These are phyloP conservation scores for Drosophila watanabei DNA, from an alignment of 1,140 invertebrate species.

Conservation along the genomic window DNA sequence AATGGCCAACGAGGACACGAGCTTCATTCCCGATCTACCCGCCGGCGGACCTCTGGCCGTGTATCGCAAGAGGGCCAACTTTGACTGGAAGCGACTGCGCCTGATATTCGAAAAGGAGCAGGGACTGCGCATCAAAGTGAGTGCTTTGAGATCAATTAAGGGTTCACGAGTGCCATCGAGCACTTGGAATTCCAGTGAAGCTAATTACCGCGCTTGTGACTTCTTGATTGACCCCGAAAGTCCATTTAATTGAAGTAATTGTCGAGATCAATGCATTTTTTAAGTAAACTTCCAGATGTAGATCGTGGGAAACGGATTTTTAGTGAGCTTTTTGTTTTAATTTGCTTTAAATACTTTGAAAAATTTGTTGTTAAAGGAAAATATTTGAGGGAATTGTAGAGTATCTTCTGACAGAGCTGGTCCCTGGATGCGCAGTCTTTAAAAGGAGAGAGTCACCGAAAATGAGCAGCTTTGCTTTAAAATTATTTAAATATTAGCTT, in stretches of 20 bases:
- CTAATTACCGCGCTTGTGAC: constrained; percentile 14
- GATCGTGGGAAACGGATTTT: neutral
- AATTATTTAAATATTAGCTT: neutral
- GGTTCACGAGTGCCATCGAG: neutral
- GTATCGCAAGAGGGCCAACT: constrained; percentile 91
- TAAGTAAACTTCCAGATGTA: neutral
- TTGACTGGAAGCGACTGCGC: constrained; percentile 93
- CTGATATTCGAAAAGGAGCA: constrained; percentile 91
- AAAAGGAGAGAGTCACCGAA: too few relatives aligned
- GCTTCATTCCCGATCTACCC: constrained; percentile 88
- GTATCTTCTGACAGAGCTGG: neutral
- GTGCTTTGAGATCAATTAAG: constrained; percentile 11
- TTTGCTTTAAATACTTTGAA: neutral
- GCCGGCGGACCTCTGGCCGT: constrained; percentile 89
- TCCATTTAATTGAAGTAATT: constrained; percentile 12
- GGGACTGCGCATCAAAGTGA: constrained; percentile 90
- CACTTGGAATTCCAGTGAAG: neutral
- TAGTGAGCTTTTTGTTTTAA: neutral
- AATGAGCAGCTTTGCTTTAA: neutral
- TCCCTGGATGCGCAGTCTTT: too few relatives aligned
- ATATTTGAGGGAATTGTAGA: neutral
- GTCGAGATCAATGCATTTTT: constrained; percentile 3
- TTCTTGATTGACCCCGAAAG: constrained; percentile 5
- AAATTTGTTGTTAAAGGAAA: neutral
- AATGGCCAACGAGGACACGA: constrained; percentile 70